phyloP scores from a whole-genome alignment of 2,113 vertebrate species.

The Microcebus lehilahytsara region DNA sequence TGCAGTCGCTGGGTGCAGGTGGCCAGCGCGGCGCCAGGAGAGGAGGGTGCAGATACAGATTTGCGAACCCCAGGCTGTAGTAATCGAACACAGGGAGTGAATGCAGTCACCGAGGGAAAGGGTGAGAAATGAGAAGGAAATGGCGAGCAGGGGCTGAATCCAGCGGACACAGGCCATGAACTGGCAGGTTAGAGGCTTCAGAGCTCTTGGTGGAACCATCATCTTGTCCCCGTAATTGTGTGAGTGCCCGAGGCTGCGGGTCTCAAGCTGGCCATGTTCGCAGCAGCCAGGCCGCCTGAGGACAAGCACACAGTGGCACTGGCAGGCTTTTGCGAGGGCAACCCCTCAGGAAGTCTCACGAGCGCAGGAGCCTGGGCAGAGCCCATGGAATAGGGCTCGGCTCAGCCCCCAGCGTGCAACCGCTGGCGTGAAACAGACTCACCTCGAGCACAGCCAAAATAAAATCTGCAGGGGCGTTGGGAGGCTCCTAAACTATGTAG shows the following conservation, averaged over 20 bases:
- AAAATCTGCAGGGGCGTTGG: background rate
- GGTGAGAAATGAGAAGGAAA: too few species aligned
- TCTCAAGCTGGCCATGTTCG: background rate
- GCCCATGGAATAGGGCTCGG: background rate
- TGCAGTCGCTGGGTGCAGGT: background rate
- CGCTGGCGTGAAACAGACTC: background rate
- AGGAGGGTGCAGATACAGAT: background rate
- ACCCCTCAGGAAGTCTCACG: background rate
- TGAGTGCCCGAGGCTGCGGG: background rate
- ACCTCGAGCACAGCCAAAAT: background rate
- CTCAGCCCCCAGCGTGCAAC: background rate
- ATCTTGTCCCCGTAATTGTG: background rate
- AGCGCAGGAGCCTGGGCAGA: background rate
- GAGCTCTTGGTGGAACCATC: background rate
- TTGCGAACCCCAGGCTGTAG: background rate
- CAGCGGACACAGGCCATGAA: background rate
- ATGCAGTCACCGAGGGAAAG: background rate
- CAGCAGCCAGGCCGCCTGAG: background rate
- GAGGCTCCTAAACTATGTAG: slow-evolving; percentile 29
- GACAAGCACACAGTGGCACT: background rate
- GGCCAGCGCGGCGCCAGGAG: background rate
- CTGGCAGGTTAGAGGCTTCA: background rate
- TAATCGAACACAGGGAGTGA: background rate
- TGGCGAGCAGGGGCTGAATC: too few species aligned
- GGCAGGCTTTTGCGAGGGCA: background rate